Base-by-base conservation (phyloP, 2,888 invertebrate genomes). In the Calephelis perditalis region DNA sequence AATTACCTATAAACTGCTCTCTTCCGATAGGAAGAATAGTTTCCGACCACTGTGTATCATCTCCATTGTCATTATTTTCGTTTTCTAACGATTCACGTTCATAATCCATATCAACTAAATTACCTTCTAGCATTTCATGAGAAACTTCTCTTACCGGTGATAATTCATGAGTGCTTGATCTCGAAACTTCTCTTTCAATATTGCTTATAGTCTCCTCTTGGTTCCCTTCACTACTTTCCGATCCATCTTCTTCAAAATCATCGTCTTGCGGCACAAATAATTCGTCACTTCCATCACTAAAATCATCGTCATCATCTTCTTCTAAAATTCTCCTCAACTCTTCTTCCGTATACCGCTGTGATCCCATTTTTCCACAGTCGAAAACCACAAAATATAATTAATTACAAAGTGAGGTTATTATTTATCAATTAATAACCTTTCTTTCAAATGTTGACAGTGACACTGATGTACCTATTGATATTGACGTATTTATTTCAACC, bases 291-390 rank as follows among this genome's bases (percentile, higher is more conserved):
- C 5, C 43, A 43, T 43, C 5, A 43, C 43, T 43, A 4, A 43
- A 43, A 55, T 55, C 55, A 37, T 55, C 36, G 36, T 55, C 55
- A 55, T 36, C 55, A 36, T 26, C 26, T 26, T 55, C 55, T 55
- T 55, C 55, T 55, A 36, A 55, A 55, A 55, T 55, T 55, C 55
- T 55, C 55, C 54, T 55, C 54, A 55, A 55, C 11, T 55, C 54
- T 35, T 55, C 36, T 55, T 26, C 54, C 9, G 54, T 55, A 55
- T 26, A 36, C 54, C 35, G 35, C 8, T 55, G 54, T 55, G 54
- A 55, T 55, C 36, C 54, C 36, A 55, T 55, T 55, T 55, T 55
- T 55, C 11, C 54, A 55, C 26, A 35, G 35, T 55, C 11, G 35
- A 8, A 55, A 35, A 11, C 54, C 54, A 55, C 54, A 55, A n/a